Percentiles rank a stretch among this genome's conserved stretches.
phyloP scores from a whole-genome alignment of 2,113 vertebrate species.

The Globicephala melas region DNA sequence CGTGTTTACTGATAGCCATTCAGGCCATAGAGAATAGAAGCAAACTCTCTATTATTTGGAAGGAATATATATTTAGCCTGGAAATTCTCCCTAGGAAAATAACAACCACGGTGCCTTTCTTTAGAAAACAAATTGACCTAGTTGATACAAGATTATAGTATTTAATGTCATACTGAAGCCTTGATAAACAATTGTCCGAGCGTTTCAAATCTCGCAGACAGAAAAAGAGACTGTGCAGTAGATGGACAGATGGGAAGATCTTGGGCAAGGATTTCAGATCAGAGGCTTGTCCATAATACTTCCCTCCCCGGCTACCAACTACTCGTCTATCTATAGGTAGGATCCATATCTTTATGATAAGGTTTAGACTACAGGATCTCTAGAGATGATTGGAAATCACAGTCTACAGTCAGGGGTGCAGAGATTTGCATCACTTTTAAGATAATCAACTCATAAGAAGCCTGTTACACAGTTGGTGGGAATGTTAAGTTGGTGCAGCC shows the following conservation, averaged over 20 bases:
- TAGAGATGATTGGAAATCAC: too few species aligned
- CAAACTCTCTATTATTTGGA: neutral
- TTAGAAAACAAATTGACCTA: neutral
- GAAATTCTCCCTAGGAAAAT: neutral
- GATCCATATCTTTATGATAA: neutral
- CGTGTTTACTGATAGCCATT: neutral
- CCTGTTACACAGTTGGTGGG: neutral
- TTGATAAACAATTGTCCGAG: neutral
- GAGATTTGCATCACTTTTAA: neutral
- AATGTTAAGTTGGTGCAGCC: neutral
- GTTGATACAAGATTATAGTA: neutral
- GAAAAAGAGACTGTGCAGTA: too few species aligned
- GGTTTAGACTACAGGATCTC: accelerated
- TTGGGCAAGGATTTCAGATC: neutral
- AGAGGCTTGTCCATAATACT: too few species aligned
- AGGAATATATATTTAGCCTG: neutral
- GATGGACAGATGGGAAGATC: accelerated
- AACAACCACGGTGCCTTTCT: neutral
- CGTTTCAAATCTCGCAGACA: too few species aligned
- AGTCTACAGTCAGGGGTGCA: accelerated
- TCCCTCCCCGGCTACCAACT: neutral
- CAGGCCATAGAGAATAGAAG: too few species aligned
- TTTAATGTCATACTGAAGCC: neutral
- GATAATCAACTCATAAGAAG: neutral
- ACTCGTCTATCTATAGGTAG: neutral